Conservation (phyloP, 2,797 vertebrate species). For the Sparus aurata region DNA sequence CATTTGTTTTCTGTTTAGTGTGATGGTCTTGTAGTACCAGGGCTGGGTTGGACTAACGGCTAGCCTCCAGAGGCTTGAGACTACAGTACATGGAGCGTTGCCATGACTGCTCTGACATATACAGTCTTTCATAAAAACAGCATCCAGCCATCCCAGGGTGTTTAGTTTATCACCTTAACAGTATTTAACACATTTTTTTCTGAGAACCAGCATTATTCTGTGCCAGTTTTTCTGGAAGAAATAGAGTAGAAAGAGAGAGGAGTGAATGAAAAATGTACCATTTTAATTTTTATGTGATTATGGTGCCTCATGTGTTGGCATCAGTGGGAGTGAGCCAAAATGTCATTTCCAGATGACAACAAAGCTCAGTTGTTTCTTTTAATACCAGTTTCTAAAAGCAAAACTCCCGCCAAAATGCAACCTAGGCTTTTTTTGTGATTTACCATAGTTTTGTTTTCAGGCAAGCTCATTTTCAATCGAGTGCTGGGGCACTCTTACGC, state of each 20-base stretch:
- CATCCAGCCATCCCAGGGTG: slow-evolving; percentile 61
- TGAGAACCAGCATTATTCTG: slow-evolving; percentile 70
- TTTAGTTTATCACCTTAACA: slow-evolving; percentile 66
- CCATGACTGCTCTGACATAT: slow-evolving; percentile 42
- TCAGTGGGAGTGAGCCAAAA: neutral
- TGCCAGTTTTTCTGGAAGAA: slow-evolving; percentile 50
- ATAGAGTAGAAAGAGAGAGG: slow-evolving; percentile 28
- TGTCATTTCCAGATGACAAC: neutral
- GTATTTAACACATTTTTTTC: slow-evolving; percentile 79
- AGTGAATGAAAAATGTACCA: slow-evolving; percentile 23
- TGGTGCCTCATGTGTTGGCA: slow-evolving; percentile 1
- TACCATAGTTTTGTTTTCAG: too few species aligned
- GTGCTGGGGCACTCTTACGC: too few species aligned
- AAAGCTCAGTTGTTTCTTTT: neutral
- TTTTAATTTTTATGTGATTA: slow-evolving; percentile 21
- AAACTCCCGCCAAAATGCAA: too few species aligned
- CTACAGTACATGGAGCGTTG: slow-evolving; percentile 31
- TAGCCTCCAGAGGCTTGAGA: slow-evolving; percentile 45
- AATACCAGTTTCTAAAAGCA: neutral
- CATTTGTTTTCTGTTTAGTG: slow-evolving; percentile 88
- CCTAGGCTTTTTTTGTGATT: too few species aligned
- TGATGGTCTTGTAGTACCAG: slow-evolving; percentile 72
- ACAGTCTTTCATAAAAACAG: slow-evolving; percentile 62
- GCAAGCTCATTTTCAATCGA: too few species aligned
- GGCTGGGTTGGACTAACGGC: slow-evolving; percentile 46